These are phyloP conservation scores for Catharus minimus DNA, from an alignment of 2,113 vertebrate genomes.

Conservation along the genomic window DNA sequence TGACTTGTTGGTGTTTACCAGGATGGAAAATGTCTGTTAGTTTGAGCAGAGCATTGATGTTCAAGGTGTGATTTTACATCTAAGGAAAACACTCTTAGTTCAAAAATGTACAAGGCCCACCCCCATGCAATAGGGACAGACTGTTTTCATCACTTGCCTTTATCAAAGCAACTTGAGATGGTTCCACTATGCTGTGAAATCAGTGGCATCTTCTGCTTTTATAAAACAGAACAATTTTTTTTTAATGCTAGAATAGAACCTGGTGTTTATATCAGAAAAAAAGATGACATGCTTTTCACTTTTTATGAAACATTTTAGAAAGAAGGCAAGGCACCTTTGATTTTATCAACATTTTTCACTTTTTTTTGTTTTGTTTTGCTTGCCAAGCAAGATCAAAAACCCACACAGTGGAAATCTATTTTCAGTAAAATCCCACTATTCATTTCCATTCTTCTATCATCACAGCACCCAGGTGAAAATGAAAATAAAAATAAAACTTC, in stretches of 20 bases:
- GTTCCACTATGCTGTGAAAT: not conserved
- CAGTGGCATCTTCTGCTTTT: not conserved
- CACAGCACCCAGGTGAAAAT: not conserved
- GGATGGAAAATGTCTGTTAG: rapidly evolving
- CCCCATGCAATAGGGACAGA: not conserved
- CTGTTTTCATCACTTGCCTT: not conserved
- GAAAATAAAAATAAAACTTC: not conserved
- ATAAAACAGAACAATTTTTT: not conserved
- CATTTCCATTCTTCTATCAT: not conserved
- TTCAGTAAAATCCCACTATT: not conserved
- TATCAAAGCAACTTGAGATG: not conserved
- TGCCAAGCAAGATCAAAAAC: not conserved
- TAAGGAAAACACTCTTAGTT: not conserved
- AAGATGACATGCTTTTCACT: rapidly evolving
- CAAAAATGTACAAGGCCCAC: not conserved
- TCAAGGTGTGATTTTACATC: not conserved
- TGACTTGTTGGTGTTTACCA: rapidly evolving
- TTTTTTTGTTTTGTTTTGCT: not conserved
- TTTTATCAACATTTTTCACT: rapidly evolving
- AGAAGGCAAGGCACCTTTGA: not conserved
- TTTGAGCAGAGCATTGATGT: not conserved
- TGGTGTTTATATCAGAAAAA: not conserved
- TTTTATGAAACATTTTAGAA: not conserved
- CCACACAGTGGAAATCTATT: not conserved
- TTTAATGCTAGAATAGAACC: not conserved